phyloP scores from a whole-genome alignment of 2,888 invertebrate genomes.

The Therioaphis trifolii region DNA sequence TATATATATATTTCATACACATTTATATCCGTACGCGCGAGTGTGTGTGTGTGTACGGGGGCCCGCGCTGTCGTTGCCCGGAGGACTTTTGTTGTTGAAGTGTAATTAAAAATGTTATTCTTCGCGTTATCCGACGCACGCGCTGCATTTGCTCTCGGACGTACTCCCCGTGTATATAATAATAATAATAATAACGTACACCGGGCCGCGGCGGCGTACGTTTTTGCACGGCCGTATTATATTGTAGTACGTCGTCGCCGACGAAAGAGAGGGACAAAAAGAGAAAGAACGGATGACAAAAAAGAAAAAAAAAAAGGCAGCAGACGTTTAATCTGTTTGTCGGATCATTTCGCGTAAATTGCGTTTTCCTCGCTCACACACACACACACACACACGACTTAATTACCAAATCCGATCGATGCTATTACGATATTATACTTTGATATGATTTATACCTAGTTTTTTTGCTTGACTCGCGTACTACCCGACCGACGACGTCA shows the following conservation, averaged over 20 bases:
- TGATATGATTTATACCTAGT: no score
- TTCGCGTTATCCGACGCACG: slow-evolving; percentile 2
- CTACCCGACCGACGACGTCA: slow-evolving; percentile 14
- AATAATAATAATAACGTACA: no score
- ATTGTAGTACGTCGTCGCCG: no score
- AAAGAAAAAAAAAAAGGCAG: not conserved
- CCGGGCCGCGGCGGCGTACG: no score
- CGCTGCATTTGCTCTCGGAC: not conserved
- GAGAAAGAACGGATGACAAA: no score
- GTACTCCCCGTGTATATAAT: no score
- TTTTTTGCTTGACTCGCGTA: no score
- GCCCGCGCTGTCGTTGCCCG: not conserved
- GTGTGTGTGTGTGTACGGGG: not conserved
- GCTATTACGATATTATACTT: not conserved
- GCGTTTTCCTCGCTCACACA: not conserved
- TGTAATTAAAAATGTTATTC: slow-evolving; percentile 43
- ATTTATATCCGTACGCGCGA: not conserved
- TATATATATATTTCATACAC: not conserved
- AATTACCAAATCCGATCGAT: slow-evolving; percentile 25
- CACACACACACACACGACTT: not conserved
- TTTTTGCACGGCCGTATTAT: no score
- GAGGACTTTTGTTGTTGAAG: slow-evolving; percentile 27
- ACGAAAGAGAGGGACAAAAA: no score
- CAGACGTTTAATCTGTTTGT: slow-evolving; percentile 19
- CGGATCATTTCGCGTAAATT: slow-evolving; percentile 17